These are phyloP conservation scores for Fissipunctia ypsillon DNA, from an alignment of 2,888 invertebrate species.

Conservation along the genomic window DNA sequence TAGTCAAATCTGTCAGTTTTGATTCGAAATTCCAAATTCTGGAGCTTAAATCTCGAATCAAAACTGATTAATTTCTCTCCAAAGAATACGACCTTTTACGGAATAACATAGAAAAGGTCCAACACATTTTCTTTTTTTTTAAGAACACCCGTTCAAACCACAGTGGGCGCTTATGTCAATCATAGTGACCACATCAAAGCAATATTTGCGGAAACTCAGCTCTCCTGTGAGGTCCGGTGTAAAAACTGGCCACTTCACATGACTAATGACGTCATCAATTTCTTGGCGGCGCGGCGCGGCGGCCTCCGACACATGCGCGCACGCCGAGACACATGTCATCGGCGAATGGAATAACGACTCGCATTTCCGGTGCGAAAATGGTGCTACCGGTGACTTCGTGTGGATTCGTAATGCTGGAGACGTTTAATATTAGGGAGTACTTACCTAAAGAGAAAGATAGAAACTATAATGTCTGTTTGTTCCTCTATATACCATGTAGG, in stretches of 20 bases:
- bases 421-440: not conserved
- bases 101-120: too few species aligned
- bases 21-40: not conserved
- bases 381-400: conserved; percentile 54
- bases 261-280: conserved; percentile 88
- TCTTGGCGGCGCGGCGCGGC: conserved; percentile 74
- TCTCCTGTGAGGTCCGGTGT: conserved; percentile 83
- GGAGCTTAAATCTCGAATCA: not conserved
- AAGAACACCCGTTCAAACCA: not conserved
- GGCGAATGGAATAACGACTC: conserved; percentile 80
- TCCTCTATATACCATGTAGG: not conserved
- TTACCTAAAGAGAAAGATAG: not conserved
- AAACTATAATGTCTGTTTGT: not conserved
- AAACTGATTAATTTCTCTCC: not conserved
- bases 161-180: conserved; percentile 25
- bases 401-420: conserved; percentile 55
- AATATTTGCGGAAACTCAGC: conserved; percentile 47
- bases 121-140: not conserved
- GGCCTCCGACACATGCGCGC: conserved; percentile 83
- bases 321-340: conserved; percentile 83
- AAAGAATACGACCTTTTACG: not conserved
- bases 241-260: conserved; percentile 76
- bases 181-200: conserved; percentile 59
- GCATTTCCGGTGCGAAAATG: conserved; percentile 83
- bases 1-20: not conserved